Conservation (phyloP, 2,113 vertebrate species). For the Scomber scombrus region DNA sequence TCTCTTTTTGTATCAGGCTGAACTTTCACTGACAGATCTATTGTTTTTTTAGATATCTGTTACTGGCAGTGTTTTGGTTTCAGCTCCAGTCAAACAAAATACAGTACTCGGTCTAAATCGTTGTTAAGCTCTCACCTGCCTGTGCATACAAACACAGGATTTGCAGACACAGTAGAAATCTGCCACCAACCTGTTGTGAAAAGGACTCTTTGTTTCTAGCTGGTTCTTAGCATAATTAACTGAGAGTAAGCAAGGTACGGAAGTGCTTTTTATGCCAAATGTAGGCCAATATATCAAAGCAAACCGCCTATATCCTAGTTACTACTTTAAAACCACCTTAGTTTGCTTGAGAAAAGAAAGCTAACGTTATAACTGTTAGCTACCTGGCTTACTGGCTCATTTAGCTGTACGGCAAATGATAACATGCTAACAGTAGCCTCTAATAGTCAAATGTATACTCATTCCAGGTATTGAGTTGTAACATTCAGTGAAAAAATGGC, state of each 20-base stretch:
- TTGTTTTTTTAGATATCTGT: not conserved
- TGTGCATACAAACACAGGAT: conserved; percentile 22
- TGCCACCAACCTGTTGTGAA: not conserved
- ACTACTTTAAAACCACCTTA: too few species aligned
- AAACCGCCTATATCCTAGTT: too few species aligned
- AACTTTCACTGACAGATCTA: not conserved
- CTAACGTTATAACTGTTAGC: not conserved
- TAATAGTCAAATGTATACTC: too few species aligned
- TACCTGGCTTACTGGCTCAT: too few species aligned
- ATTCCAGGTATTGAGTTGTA: too few species aligned
- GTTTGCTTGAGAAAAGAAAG: not conserved
- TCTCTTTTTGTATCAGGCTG: not conserved
- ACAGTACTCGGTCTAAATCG: conserved; percentile 1
- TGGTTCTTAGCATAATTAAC: too few species aligned
- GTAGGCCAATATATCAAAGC: not conserved
- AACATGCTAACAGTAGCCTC: not conserved
- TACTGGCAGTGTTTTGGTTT: not conserved
- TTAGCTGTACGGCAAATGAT: not conserved
- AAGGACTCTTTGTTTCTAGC: not conserved
- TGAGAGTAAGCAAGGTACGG: not conserved
- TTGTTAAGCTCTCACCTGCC: conserved; percentile 34
- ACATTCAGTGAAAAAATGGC: too few species aligned
- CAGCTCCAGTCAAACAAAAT: conserved; percentile 16
- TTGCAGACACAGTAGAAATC: conserved; percentile 4
- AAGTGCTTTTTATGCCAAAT: too few species aligned